These are phyloP conservation scores for Otus sunia DNA, from an alignment of 2,113 vertebrate genomes.

Conservation along the genomic window DNA sequence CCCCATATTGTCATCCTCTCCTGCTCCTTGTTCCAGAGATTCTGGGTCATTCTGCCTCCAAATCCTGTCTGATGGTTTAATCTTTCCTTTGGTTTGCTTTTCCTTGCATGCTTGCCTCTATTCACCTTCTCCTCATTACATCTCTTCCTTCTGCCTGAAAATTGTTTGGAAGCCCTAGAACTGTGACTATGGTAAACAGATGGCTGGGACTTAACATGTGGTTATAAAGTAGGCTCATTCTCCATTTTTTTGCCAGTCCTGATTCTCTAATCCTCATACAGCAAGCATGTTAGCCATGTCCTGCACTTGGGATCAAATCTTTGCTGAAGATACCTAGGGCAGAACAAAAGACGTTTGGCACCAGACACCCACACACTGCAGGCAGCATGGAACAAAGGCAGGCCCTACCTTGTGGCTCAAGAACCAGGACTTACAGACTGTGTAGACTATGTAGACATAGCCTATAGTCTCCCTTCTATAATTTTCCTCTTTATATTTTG, in stretches of 20 bases:
- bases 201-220: not conserved
- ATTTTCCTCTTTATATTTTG: not conserved
- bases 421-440: not conserved
- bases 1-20: not conserved
- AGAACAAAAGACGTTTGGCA: not conserved
- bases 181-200: not conserved
- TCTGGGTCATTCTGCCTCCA: not conserved
- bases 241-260: not conserved
- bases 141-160: not conserved
- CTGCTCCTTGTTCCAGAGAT: not conserved
- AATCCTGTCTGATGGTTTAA: not conserved
- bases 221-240: not conserved
- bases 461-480: not conserved
- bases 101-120: not conserved
- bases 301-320: not conserved
- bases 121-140: not conserved
- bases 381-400: not conserved
- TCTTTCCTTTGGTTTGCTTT: not conserved
- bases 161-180: not conserved
- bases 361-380: no score
- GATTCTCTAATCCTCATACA: not conserved
- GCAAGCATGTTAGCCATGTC: rapidly evolving
- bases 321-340: not conserved
- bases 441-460: not conserved
- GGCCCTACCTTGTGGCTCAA: not conserved